Conservation (phyloP, 2,888 invertebrate genomes). For the Fragum fragum region DNA sequence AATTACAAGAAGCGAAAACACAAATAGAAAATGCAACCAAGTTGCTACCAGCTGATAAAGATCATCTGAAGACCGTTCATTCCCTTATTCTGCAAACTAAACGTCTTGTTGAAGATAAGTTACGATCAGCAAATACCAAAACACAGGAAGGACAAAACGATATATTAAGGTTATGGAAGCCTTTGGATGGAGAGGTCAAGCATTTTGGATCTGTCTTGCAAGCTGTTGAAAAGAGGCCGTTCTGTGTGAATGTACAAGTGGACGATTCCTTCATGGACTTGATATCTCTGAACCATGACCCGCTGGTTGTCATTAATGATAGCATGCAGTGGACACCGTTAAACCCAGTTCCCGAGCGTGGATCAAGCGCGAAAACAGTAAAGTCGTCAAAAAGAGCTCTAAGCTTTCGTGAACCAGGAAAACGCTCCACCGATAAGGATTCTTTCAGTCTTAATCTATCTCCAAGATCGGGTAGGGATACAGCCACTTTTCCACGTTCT, state of each 20-base stretch:
- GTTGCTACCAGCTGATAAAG: slow-evolving; percentile 52
- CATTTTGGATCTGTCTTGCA: slow-evolving; percentile 59
- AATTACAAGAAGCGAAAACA: slow-evolving; percentile 56
- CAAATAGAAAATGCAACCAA: slow-evolving; percentile 64
- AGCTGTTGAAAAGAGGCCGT: slow-evolving; percentile 63
- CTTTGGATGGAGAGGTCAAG: slow-evolving; percentile 60
- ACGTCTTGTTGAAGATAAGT: slow-evolving; percentile 58
- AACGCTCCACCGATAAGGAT: slow-evolving; percentile 14
- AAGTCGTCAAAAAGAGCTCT: slow-evolving; percentile 14
- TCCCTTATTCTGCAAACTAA: slow-evolving; percentile 59
- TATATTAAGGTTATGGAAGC: slow-evolving; percentile 62
- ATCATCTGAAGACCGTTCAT: slow-evolving; percentile 57
- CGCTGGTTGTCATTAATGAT: slow-evolving; percentile 58
- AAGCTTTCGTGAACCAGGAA: slow-evolving; percentile 20
- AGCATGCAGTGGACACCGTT: slow-evolving; percentile 64
- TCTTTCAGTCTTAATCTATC: slow-evolving; percentile 27
- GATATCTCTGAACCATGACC: slow-evolving; percentile 52
- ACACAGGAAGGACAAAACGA: slow-evolving; percentile 65
- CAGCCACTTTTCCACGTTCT: slow-evolving; percentile 44
- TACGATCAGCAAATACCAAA: slow-evolving; percentile 56
- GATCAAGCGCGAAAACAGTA: slow-evolving; percentile 4
- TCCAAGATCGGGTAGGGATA: slow-evolving; percentile 40
- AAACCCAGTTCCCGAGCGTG: slow-evolving; percentile 39
- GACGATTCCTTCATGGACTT: slow-evolving; percentile 60
- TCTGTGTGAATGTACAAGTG: slow-evolving; percentile 56